Conservation (phyloP, 2,888 invertebrate genomes). For the Macrosiphum euphorbiae region DNA sequence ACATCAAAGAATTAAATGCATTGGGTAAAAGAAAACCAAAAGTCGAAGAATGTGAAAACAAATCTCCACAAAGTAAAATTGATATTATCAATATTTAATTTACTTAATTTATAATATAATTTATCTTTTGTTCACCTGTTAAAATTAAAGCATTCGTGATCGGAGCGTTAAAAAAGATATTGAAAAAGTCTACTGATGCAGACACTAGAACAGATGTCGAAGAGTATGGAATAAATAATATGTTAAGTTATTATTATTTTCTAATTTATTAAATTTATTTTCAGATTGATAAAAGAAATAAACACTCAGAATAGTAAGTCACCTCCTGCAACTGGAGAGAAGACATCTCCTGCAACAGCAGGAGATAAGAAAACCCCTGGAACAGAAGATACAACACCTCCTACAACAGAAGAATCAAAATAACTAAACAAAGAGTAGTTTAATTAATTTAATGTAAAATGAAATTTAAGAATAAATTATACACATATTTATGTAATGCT, state of each 20-base stretch:
- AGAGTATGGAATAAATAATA: not conserved
- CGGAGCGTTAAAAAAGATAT: conserved; percentile 32
- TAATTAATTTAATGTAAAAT: not conserved
- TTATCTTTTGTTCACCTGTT: not conserved
- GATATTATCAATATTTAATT: not conserved
- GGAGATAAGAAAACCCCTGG: not conserved
- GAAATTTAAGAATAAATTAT: not conserved
- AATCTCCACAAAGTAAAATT: conserved; percentile 17
- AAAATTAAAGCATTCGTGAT: conserved; percentile 12
- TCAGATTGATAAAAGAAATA: conserved; percentile 43
- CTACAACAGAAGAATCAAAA: not conserved
- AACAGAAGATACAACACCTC: no score
- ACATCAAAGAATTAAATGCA: conserved; percentile 22
- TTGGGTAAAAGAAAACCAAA: conserved; percentile 3
- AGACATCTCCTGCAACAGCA: no score
- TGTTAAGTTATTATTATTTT: not conserved
- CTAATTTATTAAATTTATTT: not conserved
- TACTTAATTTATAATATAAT: not conserved
- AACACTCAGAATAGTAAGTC: not conserved
- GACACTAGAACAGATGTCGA: conserved; percentile 26
- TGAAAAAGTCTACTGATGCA: not conserved
- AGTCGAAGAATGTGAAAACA: not conserved
- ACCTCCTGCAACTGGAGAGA: not conserved
- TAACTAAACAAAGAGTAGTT: not conserved
- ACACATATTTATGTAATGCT: not conserved